Evolutionary conservation across 2,797 vertebrate species (phyloP), one percentile per base, ranked within the genome.

Genomic region (Sciaenops ocellatus): DNA sequence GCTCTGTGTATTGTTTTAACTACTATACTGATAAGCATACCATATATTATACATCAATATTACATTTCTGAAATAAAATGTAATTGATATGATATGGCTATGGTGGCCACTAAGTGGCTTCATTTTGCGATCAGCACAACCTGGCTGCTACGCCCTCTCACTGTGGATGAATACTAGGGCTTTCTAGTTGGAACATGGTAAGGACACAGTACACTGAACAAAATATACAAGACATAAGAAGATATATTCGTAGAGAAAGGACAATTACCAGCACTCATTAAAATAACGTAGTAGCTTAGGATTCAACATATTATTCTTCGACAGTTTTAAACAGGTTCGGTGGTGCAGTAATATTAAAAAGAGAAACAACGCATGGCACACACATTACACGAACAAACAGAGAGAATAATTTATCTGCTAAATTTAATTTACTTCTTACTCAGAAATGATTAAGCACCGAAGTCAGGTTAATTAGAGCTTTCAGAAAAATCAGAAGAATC

Each of bases 31-130:
- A 24, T 24, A 28, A 75, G 42, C 15, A 30, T 52, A 1, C 41
- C 30, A 28, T 44, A 60, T 30, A 44, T 67, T 61, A 52, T 59
- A 66, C 48, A 69, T 72, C 1, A 75, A 71, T 44, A 63, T 6
- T 30, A 52, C 68, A 68, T 68, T 64, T 73, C 63, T 56, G 20
- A 68, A 62, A 61, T 41, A 52, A 55, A 73, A 69, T 61, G 15
- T 67, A 47, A 73, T 50, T 62, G 47, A 42, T 18, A 67, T 54
- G 30, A 30, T 41, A 24, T 46, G n/a, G 65, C 46, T 42, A 52
- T 47, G 60, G 69, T 20, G 6, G n/a, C n/a, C n/a, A 50, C 55
- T 52, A 42, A 56, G 50, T 73, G 71, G 46, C 22, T 74, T 74
- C 5, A 55, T 72, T 62, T 65, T 54, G 13, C 3, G 2, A 41